These are phyloP conservation scores for Macropus fuliginosus DNA, from an alignment of 2,797 vertebrate genomes.

Conservation along the genomic window DNA sequence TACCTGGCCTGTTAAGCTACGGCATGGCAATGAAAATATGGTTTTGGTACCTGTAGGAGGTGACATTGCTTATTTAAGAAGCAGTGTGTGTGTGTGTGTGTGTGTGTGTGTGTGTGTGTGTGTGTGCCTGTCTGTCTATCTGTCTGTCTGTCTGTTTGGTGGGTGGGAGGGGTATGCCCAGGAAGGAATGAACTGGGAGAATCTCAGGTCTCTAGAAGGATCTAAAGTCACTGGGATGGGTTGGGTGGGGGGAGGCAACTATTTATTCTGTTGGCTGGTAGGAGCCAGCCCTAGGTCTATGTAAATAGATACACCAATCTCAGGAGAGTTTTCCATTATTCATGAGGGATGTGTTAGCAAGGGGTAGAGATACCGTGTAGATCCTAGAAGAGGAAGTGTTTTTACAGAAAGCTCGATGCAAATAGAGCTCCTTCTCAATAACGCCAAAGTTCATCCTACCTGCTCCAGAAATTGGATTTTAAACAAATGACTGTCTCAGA, in stretches of 20 bases:
- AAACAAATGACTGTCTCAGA: constrained; percentile 74
- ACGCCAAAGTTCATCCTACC: constrained; percentile 70
- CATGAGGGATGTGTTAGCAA: constrained; percentile 56
- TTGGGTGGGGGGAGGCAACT: not conserved
- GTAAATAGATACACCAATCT: constrained; percentile 66
- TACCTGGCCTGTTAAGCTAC: not conserved
- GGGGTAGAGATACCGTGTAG: constrained; percentile 10
- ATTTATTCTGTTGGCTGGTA: constrained; percentile 21
- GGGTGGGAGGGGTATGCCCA: accelerated
- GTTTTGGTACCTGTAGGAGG: not conserved
- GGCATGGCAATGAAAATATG: not conserved
- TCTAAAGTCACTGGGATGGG: not conserved
- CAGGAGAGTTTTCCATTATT: constrained; percentile 80
- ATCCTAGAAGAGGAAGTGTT: constrained; percentile 61
- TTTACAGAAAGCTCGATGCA: constrained; percentile 70
- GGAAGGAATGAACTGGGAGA: accelerated
- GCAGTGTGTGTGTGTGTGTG: not conserved
- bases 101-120: no score
- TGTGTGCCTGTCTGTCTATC: no score
- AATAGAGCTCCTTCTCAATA: constrained; percentile 69
- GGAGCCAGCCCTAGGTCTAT: constrained; percentile 57
- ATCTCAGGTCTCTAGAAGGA: accelerated
- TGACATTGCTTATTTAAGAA: not conserved
- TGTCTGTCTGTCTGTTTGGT: not conserved
- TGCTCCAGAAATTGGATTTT: constrained; percentile 61